Evolutionary conservation across 2,888 invertebrate genomes (phyloP).

Genomic region (Bibio marci): DNA sequence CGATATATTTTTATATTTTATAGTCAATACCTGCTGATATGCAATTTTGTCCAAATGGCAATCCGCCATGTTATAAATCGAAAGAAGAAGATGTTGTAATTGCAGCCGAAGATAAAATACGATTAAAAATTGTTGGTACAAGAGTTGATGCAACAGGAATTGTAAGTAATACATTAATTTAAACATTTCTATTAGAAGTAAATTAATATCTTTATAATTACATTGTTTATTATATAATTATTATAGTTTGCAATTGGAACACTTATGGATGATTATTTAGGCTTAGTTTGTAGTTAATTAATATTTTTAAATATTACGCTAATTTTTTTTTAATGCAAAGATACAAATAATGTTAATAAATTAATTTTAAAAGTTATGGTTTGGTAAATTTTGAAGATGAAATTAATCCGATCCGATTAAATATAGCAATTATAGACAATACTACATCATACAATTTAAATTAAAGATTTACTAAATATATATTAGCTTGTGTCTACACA

Average conservation of each 20-base stretch:
- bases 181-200: conserved; percentile 5
- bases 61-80: conserved; percentile 96
- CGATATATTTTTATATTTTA: conserved; percentile 11
- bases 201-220: conserved; percentile 4
- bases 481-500: too few species aligned
- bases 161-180: too few species aligned
- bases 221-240: too few species aligned
- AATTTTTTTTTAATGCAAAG: too few species aligned
- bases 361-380: too few species aligned
- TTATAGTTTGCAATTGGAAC: conserved; percentile 99
- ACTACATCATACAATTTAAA: too few species aligned
- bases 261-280: conserved; percentile 96
- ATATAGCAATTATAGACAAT: too few species aligned
- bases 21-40: conserved; percentile 98
- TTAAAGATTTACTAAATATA: too few species aligned
- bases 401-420: too few species aligned
- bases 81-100: conserved; percentile 97
- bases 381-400: too few species aligned
- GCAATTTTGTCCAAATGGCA: conserved; percentile 97
- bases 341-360: too few species aligned
- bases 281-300: conserved; percentile 39
- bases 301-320: too few species aligned
- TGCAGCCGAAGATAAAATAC: conserved; percentile 91
- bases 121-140: conserved; percentile 96
- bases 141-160: conserved; percentile 98